Evolutionary conservation across 2,888 invertebrate species (phyloP).

Genomic region (Heteromyza rotundicornis): DNA sequence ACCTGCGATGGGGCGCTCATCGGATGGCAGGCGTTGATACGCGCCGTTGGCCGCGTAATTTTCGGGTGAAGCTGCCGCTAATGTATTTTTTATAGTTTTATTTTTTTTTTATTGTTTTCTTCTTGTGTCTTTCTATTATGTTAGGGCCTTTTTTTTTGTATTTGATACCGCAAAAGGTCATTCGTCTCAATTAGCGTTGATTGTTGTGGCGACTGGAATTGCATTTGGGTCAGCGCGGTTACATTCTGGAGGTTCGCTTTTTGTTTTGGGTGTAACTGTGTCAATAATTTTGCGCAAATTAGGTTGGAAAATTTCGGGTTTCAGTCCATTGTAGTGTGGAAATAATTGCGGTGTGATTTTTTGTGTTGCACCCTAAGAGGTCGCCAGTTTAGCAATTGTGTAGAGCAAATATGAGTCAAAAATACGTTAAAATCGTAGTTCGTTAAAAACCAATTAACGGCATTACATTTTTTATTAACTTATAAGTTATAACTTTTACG

Average conservation of each 20-base stretch:
- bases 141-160: not conserved
- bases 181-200: slow-evolving; percentile 8
- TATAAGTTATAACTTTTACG: too few species aligned
- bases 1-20: not conserved
- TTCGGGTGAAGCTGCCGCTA: not conserved
- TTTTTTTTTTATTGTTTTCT: not conserved
- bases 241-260: not conserved
- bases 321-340: too few species aligned
- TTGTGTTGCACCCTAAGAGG: too few species aligned
- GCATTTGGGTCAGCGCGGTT: not conserved
- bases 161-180: slow-evolving; percentile 1
- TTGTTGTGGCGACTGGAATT: not conserved
- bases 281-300: too few species aligned
- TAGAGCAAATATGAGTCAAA: too few species aligned
- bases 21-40: not conserved
- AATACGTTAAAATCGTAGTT: too few species aligned
- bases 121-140: not conserved
- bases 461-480: too few species aligned
- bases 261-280: not conserved
- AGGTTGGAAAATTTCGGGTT: too few species aligned
- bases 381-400: too few species aligned
- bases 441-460: too few species aligned
- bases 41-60: not conserved
- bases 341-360: too few species aligned
- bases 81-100: not conserved